Percentiles rank a stretch among this genome's conserved stretches.
phyloP scores from a whole-genome alignment of 2,797 vertebrate species.

The Calcarius lapponicus region DNA sequence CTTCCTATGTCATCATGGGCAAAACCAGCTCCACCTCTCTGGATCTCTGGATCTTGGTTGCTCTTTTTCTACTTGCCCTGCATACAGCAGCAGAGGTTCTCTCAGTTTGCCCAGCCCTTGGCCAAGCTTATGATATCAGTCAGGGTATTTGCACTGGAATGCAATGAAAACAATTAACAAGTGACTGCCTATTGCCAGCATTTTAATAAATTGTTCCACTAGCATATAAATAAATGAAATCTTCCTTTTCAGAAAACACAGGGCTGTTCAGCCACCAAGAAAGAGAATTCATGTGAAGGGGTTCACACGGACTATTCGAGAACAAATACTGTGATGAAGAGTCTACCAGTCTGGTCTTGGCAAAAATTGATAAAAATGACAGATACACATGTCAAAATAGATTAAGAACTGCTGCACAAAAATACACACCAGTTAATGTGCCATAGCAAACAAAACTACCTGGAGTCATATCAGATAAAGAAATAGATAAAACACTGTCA shows the following conservation, averaged over 20 bases:
- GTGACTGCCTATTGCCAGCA: neutral
- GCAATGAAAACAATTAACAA: neutral
- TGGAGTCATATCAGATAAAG: constrained; percentile 44
- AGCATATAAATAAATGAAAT: neutral
- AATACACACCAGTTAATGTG: constrained; percentile 44
- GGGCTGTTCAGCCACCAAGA: neutral
- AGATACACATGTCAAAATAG: constrained; percentile 47
- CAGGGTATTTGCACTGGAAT: neutral
- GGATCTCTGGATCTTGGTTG: neutral
- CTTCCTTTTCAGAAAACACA: neutral
- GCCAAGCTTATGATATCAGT: neutral
- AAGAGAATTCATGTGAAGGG: neutral
- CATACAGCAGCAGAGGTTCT: neutral
- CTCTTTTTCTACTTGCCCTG: neutral
- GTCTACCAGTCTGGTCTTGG: neutral
- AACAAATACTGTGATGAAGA: constrained; percentile 40
- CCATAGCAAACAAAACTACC: constrained; percentile 55
- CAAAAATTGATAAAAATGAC: constrained; percentile 62
- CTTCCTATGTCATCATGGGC: neutral
- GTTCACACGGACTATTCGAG: neutral
- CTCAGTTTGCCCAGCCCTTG: neutral
- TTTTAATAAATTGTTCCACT: neutral
- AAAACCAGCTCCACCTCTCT: neutral
- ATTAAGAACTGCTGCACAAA: constrained; percentile 54
- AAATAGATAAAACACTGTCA: constrained; percentile 56